A percentile compares a stretch with the other conserved stretches of the same genome.
These are phyloP conservation scores for Cryptocephalus moraei DNA, from an alignment of 2,888 invertebrate genomes.

Conservation along the genomic window DNA sequence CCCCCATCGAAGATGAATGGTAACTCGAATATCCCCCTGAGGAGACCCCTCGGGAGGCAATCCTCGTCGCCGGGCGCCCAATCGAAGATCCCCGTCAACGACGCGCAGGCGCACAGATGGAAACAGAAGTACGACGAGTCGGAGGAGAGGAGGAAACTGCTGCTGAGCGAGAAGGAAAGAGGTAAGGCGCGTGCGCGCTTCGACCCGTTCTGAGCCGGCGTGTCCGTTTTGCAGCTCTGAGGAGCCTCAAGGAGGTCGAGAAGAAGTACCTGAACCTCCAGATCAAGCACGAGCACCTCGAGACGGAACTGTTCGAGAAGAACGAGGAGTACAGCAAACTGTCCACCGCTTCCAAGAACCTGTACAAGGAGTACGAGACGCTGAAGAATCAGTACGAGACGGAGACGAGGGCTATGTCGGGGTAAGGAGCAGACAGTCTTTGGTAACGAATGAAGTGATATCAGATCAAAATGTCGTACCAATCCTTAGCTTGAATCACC, in stretches of 20 bases:
- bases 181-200: conserved; percentile 50
- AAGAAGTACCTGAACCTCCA: conserved; percentile 49
- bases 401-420: conserved; percentile 63
- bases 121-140: conserved; percentile 61
- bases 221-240: conserved; percentile 46
- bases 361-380: conserved; percentile 64
- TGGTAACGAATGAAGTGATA: too few species aligned
- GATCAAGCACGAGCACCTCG: conserved; percentile 49
- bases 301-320: conserved; percentile 50
- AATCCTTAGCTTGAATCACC: too few species aligned
- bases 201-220: conserved; percentile 49
- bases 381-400: conserved; percentile 63
- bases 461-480: too few species aligned
- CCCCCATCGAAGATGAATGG: conserved; percentile 23
- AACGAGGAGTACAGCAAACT: conserved; percentile 52
- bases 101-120: conserved; percentile 48
- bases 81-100: conserved; percentile 20
- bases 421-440: conserved; percentile 42
- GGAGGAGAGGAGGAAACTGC: conserved; percentile 55
- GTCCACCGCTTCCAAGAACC: conserved; percentile 56
- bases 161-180: conserved; percentile 60
- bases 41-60: conserved; percentile 22
- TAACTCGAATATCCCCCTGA: conserved; percentile 32
- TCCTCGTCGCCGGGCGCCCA: conserved; percentile 13
- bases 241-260: conserved; percentile 53